Base-by-base conservation (phyloP, 2,113 vertebrate genomes). In the Marcusenius ussheri region DNA sequence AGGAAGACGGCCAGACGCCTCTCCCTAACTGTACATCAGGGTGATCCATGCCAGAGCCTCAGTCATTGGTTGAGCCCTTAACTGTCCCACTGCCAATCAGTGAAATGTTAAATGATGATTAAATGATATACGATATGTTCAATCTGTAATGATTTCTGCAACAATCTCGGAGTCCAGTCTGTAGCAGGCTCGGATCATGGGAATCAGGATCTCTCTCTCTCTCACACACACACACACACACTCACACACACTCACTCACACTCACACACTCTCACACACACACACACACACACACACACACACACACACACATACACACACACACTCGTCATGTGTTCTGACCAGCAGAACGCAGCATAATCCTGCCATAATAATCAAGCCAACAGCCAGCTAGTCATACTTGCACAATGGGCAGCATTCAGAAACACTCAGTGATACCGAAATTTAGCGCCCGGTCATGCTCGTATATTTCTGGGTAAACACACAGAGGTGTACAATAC, bases 311-410 rank as follows among this genome's bases (percentile, higher is more conserved):
- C 15, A 35, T 35, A 62, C 10, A 62, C 35, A 84, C 39, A 86
- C 45, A 85, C 31, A 46, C 24, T 31, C 53, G 58, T 13, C 21
- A 15, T 39, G 49, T 42, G 10, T 53, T 53, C 89, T 83, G 62
- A 83, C 90, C 49, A 31, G 70, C 89, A 85, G 87, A 90, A 90
- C 10, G 3, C 47, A n/a, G 15, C 35, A 17, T 21, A 46, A 21
- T 86, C 42, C 50, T 80, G 31, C 88, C 90, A 94, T 94, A 95
- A 93, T 95, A 91, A 93, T 93, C 93, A 92, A 91, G 62, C 83
- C 92, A 92, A 8, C 56, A 35, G 35, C 84, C 17, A 83, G 66
- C 49, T 17, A 46, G 0, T 53, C 27, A 17, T 39, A 24, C 45
- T 9, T 87, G 35, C 83, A 66, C 45, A 66, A 17, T 66, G 56